A percentile compares a stretch with the other conserved stretches of the same genome.
Evolutionary conservation across 1,140 invertebrate genomes (phyloP).

Genomic region (Araneus ventricosus): DNA sequence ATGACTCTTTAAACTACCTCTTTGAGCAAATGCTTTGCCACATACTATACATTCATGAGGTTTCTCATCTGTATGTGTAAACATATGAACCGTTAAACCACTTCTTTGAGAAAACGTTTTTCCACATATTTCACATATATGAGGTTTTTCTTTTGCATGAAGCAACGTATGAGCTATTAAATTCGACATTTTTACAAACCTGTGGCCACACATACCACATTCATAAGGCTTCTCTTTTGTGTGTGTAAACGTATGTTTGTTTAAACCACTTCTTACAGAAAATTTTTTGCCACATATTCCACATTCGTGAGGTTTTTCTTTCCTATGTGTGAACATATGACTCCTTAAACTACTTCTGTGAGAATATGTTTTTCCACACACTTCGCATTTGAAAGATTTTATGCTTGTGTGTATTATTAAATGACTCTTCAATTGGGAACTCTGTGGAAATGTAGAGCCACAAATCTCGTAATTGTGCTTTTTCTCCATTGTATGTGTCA

Average conservation of each 20-base stretch:
- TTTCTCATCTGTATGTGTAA: neutral
- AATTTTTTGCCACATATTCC: neutral
- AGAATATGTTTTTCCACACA: neutral
- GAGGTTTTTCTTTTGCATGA: neutral
- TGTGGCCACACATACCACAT: too few relatives aligned
- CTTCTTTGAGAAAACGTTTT: too few relatives aligned
- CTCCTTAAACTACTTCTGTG: neutral
- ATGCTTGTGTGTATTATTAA: neutral
- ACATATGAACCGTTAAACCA: too few relatives aligned
- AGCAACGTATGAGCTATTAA: too few relatives aligned
- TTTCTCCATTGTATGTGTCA: too few relatives aligned
- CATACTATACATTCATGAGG: neutral
- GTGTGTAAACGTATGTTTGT: neutral
- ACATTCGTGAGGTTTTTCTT: neutral
- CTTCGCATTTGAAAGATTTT: neutral
- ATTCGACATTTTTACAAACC: too few relatives aligned
- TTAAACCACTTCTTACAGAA: neutral
- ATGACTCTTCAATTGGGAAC: neutral
- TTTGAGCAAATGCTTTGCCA: neutral
- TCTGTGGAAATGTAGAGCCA: too few relatives aligned
- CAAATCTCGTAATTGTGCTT: too few relatives aligned
- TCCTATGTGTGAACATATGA: neutral
- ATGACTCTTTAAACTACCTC: neutral
- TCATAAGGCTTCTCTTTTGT: too few relatives aligned
- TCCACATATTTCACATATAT: neutral